A percentile compares a stretch with the other conserved stretches of the same genome.
phyloP scores from a whole-genome alignment of 2,888 invertebrate genomes.

The Cepaea hortensis region DNA sequence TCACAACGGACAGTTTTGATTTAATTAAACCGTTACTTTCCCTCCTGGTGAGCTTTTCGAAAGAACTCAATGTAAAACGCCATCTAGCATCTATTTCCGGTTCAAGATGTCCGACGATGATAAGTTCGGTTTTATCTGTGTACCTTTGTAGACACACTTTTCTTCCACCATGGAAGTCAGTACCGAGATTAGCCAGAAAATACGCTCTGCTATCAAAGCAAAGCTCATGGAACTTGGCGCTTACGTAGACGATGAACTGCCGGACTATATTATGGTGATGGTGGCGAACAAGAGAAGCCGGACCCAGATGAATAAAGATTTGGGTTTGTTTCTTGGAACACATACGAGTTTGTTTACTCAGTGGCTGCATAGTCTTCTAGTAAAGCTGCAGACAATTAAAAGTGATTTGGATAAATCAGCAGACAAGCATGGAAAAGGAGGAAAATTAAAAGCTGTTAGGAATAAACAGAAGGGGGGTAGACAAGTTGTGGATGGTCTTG shows the following conservation, averaged over 20 bases:
- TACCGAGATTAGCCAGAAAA: slow-evolving; percentile 73
- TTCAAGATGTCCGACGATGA: not conserved
- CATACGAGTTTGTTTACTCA: slow-evolving; percentile 93
- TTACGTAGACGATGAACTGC: slow-evolving; percentile 96
- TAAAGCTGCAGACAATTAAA: slow-evolving; percentile 73
- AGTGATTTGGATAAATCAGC: slow-evolving; percentile 32
- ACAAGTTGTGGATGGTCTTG: not conserved
- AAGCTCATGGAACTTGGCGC: slow-evolving; percentile 95
- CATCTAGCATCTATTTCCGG: slow-evolving; percentile 13
- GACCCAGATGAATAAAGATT: slow-evolving; percentile 94
- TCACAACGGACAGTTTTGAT: too few relatives aligned
- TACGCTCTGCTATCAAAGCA: slow-evolving; percentile 92
- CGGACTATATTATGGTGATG: slow-evolving; percentile 99
- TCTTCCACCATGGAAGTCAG: slow-evolving; percentile 68
- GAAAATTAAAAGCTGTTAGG: slow-evolving; percentile 12
- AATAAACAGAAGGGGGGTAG: slow-evolving; percentile 25
- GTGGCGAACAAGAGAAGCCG: slow-evolving; percentile 96
- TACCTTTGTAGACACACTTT: not conserved
- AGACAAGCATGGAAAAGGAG: slow-evolving; percentile 12
- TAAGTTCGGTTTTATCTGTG: not conserved
- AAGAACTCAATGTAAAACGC: not conserved
- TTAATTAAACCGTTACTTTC: too few relatives aligned
- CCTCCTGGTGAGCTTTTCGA: not conserved
- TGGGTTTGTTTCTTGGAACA: slow-evolving; percentile 90
- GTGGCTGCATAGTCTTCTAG: slow-evolving; percentile 81